These are phyloP conservation scores for Phalacrocorax brasilianus DNA, from an alignment of 2,113 vertebrate species.

Conservation along the genomic window DNA sequence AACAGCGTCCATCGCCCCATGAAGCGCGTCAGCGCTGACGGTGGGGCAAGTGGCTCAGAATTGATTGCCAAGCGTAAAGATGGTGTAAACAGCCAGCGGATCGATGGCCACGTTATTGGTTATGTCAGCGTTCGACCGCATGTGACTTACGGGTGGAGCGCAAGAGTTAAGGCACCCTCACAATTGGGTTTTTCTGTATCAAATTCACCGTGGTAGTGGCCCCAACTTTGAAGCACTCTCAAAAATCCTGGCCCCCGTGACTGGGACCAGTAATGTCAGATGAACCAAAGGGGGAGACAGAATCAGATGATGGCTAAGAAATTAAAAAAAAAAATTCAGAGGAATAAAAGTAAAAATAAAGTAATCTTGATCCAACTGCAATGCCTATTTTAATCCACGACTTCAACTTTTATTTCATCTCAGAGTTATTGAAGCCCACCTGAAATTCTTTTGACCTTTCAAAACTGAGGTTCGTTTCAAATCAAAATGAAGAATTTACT, in stretches of 20 bases:
- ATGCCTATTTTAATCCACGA: neutral
- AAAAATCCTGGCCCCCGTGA: neutral
- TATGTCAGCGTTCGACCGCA: neutral
- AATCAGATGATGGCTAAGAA: neutral
- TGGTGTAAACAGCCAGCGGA: neutral
- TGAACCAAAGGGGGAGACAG: neutral
- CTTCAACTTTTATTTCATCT: neutral
- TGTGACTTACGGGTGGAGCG: rapidly evolving
- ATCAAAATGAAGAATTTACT: neutral
- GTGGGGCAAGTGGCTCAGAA: neutral
- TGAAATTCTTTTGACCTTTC: neutral
- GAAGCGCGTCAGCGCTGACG: neutral
- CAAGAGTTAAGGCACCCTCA: neutral
- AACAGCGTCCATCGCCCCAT: rapidly evolving
- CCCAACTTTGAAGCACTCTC: neutral
- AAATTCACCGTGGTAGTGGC: neutral
- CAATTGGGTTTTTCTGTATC: neutral
- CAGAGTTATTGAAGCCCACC: neutral
- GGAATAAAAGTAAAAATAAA: neutral
- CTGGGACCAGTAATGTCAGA: neutral
- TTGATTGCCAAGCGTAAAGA: neutral
- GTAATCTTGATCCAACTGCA: neutral
- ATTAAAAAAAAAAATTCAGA: neutral
- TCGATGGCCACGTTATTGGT: neutral
- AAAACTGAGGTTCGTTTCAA: neutral